phyloP scores from a whole-genome alignment of 2,113 vertebrate genomes.

The Capreolus pygargus region DNA sequence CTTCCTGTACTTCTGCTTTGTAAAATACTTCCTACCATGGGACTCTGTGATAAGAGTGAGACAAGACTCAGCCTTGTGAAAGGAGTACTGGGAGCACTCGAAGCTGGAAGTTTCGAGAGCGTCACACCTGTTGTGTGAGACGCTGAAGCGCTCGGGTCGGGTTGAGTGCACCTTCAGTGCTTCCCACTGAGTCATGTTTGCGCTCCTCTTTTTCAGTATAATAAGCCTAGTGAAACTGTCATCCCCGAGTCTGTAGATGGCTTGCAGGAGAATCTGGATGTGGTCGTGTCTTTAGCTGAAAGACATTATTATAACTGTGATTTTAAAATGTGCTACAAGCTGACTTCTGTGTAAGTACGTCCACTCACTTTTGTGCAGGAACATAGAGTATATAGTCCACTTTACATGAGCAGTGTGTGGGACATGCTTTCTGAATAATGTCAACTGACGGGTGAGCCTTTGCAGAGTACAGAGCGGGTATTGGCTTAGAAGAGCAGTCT shows the following conservation, averaged over 20 bases:
- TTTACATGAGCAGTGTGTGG: background rate
- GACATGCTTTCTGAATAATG: background rate
- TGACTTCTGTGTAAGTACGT: constrained; percentile 93
- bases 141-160: background rate
- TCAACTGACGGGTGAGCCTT: background rate
- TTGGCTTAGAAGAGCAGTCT: background rate
- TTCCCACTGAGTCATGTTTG: background rate
- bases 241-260: constrained; percentile 91
- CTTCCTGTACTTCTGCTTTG: background rate
- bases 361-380: background rate
- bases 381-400: background rate
- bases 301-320: constrained; percentile 99
- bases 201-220: constrained; percentile 88
- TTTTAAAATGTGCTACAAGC: constrained; percentile 99
- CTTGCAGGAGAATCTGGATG: constrained; percentile 97
- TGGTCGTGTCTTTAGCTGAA: constrained; percentile 97
- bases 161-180: background rate
- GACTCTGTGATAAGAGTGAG: background rate
- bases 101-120: background rate
- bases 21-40: background rate
- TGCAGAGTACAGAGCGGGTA: background rate
- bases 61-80: background rate
- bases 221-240: constrained; percentile 95
- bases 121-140: background rate
- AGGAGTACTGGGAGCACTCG: background rate